phyloP scores from a whole-genome alignment of 2,888 invertebrate species.

The Tetragnatha montana region DNA sequence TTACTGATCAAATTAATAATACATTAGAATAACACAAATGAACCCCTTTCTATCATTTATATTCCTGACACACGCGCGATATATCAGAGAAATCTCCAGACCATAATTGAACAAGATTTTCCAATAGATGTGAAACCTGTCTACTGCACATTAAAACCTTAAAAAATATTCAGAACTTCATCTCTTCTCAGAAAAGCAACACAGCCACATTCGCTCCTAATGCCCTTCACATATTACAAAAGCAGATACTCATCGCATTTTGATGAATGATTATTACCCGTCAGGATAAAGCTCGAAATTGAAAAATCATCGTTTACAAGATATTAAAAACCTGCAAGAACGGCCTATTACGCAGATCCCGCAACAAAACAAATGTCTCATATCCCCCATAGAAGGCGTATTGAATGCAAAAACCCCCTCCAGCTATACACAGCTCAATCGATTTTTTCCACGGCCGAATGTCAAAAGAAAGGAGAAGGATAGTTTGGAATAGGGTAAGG shows the following conservation, averaged over 20 bases:
- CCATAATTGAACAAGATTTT: too few relatives aligned
- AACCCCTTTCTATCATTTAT: too few relatives aligned
- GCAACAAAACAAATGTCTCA: not conserved
- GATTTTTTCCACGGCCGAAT: not conserved
- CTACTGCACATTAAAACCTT: too few relatives aligned
- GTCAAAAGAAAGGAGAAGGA: slow-evolving; percentile 1
- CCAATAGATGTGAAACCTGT: too few relatives aligned
- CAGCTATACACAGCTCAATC: not conserved
- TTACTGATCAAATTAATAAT: too few relatives aligned
- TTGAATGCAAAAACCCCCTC: not conserved
- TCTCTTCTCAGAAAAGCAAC: too few relatives aligned
- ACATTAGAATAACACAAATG: too few relatives aligned
- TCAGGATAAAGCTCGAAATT: not conserved
- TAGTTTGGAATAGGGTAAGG: slow-evolving; percentile 1
- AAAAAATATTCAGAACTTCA: too few relatives aligned
- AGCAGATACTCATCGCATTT: not conserved
- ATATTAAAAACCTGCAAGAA: not conserved
- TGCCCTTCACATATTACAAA: not conserved
- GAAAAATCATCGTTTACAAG: slow-evolving; percentile 1
- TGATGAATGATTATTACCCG: not conserved
- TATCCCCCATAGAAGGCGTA: not conserved
- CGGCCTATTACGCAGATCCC: not conserved
- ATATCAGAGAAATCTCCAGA: too few relatives aligned
- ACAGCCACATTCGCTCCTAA: not conserved
- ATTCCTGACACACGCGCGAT: too few relatives aligned